Evolutionary conservation across 2,113 vertebrate species (phyloP).

Genomic region (Brachypteracias leptosomus): DNA sequence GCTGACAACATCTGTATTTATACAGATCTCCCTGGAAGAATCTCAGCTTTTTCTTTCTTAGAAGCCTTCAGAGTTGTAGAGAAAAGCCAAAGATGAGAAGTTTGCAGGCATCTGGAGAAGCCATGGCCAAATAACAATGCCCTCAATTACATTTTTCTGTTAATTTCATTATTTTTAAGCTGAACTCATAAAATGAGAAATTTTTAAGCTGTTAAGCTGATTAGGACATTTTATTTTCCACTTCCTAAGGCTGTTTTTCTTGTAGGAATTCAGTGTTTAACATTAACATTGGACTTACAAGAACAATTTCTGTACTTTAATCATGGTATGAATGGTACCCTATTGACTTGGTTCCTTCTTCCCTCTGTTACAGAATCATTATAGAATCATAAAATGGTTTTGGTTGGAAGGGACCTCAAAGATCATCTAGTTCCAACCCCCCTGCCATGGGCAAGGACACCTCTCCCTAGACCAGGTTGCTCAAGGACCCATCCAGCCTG

Average conservation of each 20-base stretch:
- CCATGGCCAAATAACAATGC: not conserved
- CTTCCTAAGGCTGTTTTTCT: not conserved
- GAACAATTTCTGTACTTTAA: not conserved
- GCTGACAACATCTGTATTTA: not conserved
- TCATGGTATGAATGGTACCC: rapidly evolving
- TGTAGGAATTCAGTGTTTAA: not conserved
- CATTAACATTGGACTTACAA: not conserved
- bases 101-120: not conserved
- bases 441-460: too few species aligned
- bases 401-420: too few species aligned
- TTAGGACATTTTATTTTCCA: not conserved
- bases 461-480: too few species aligned
- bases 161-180: not conserved
- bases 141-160: not conserved
- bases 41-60: not conserved
- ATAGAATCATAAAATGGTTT: too few species aligned
- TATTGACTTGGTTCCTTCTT: not conserved
- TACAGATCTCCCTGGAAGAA: not conserved
- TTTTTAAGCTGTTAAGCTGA: not conserved
- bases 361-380: too few species aligned
- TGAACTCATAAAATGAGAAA: not conserved
- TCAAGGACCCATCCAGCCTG: too few species aligned
- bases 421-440: too few species aligned
- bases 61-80: not conserved
- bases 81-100: not conserved